Evolutionary conservation across 2,113 vertebrate genomes (phyloP), one percentile per base, ranked within the genome.

Genomic region (Salvelinus alpinus): DNA sequence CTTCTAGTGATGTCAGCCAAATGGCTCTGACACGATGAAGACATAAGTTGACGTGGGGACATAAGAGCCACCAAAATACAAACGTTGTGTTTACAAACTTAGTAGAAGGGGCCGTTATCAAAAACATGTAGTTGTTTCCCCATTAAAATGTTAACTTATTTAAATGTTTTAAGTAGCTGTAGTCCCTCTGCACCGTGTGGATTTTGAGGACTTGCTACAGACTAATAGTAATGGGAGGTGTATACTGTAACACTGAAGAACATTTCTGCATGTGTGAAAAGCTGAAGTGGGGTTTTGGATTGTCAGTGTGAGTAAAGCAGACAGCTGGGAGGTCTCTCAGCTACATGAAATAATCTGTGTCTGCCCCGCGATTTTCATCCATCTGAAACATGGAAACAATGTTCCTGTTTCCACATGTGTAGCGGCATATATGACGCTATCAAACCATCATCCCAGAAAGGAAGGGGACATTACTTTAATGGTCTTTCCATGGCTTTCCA

Each of bases 301-400:
- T 85, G 79, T 74, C 82, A 79, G 75, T 83, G 81, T 73, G 75
- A 81, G 79, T 80, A 67, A 62, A 3, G 62, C 18, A 57, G 54
- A 78, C 84, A 84, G 51, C 25, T 18, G 6, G 29, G 72, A 34
- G 8, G 85, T 85, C 88, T 72, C 72, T 34, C 71, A 67, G 83
- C 89, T 85, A 82, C 71, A 84, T 79, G 72, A 87, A 87, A 89
- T 83, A 80, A 89, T 88, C 88, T 85, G 76, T n/a, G 82, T 85
- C 87, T 82, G 78, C 74, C 71, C 54, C 66, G 65, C 4, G 70
- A 67, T 65, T 85, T 80, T 80, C 79, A 78, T 80, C 80, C 79
- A 79, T 83, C 73, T 84, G 78, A 75, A 82, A 87, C 80, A 70
- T 65, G 82, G 82, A 86, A 80, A 79, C 80, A 86, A 85, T 84